These are phyloP conservation scores for Ichneumoninae sp. DNA, from an alignment of 2,888 invertebrate genomes.

Conservation along the genomic window DNA sequence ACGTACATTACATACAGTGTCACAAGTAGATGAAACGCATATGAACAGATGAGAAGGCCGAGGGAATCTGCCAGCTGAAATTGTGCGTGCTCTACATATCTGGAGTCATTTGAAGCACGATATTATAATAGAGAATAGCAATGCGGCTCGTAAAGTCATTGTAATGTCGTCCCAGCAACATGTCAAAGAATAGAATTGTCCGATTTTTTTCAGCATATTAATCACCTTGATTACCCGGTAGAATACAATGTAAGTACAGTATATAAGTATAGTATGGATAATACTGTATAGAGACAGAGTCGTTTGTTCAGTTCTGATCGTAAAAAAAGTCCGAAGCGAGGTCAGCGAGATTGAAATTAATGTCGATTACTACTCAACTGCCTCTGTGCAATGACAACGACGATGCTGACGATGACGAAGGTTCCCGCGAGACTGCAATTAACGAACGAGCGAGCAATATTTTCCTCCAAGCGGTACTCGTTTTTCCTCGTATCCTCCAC, in stretches of 20 bases:
- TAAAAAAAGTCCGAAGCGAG: constrained; percentile 52
- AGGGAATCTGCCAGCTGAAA: not conserved
- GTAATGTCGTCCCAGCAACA: not conserved
- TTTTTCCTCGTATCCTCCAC: constrained; percentile 27
- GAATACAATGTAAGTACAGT: not conserved
- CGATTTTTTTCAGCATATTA: not conserved
- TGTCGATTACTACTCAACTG: constrained; percentile 66
- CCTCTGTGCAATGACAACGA: constrained; percentile 54
- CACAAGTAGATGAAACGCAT: not conserved
- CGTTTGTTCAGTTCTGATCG: constrained; percentile 48
- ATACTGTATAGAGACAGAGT: constrained; percentile 29
- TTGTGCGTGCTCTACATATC: not conserved
- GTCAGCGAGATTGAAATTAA: constrained; percentile 70
- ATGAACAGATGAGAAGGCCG: not conserved
- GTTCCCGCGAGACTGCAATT: constrained; percentile 60
- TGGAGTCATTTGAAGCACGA: not conserved
- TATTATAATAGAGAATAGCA: not conserved
- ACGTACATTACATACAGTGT: not conserved
- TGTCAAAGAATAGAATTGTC: not conserved
- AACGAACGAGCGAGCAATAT: constrained; percentile 61
- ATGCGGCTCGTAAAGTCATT: not conserved
- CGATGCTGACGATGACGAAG: constrained; percentile 56
- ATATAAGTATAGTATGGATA: not conserved
- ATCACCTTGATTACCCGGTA: constrained; percentile 8
- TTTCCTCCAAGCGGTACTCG: constrained; percentile 29